Conservation (phyloP, 1,140 invertebrate species). For the Ooceraea biroi region DNA sequence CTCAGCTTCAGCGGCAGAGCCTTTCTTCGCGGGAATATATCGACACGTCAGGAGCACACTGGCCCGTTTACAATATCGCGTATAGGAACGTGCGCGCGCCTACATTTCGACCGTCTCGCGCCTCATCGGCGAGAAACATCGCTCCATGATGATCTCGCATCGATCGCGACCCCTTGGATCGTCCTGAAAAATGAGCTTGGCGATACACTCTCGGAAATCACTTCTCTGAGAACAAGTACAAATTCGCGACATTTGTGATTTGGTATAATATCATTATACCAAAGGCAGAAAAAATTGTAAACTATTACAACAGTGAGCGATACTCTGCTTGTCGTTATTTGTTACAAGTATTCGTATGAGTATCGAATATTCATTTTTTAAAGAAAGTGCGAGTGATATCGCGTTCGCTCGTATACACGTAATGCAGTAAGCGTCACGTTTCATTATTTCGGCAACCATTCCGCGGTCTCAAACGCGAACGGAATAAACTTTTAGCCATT, state of each 20-base stretch:
- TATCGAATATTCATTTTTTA: too few species aligned
- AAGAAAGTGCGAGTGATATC: too few species aligned
- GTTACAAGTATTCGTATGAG: too few species aligned
- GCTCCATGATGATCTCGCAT: conserved; percentile 29
- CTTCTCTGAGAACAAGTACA: background rate
- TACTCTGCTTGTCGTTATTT: too few species aligned
- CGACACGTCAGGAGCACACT: conserved; percentile 85
- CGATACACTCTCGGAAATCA: background rate
- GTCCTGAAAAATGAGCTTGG: background rate
- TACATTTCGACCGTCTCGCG: conserved; percentile 74
- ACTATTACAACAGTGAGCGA: too few species aligned
- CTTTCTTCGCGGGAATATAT: conserved; percentile 85
- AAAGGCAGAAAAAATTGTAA: background rate
- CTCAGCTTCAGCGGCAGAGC: conserved; percentile 85
- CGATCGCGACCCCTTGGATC: conserved; percentile 41
- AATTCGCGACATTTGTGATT: background rate
- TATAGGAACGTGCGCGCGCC: conserved; percentile 73
- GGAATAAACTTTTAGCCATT: too few species aligned
- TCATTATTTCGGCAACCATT: background rate
- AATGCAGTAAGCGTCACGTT: too few species aligned
- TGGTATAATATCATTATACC: background rate
- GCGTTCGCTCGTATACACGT: too few species aligned
- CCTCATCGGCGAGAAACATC: conserved; percentile 51
- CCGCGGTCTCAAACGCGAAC: background rate
- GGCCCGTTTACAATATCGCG: conserved; percentile 82